Conservation (phyloP, 2,797 vertebrate species). For the Sardinella longiceps region DNA sequence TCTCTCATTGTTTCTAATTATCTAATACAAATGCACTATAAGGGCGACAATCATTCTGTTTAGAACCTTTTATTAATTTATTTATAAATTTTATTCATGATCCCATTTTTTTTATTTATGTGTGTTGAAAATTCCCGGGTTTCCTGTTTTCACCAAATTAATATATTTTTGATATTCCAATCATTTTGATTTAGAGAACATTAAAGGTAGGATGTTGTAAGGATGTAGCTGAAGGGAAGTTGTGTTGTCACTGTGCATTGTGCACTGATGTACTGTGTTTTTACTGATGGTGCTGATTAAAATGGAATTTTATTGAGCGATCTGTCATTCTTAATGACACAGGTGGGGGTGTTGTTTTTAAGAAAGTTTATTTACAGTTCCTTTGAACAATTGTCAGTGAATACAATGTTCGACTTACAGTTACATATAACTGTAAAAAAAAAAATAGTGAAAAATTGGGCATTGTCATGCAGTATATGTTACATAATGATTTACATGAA, state of each 20-base stretch:
- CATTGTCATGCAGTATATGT: conserved; percentile 69
- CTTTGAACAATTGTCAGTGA: conserved; percentile 62
- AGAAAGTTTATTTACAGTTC: conserved; percentile 80
- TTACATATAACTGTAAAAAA: conserved; percentile 58
- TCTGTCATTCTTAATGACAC: not conserved
- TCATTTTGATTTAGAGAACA: not conserved
- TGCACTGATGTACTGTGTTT: too few species aligned
- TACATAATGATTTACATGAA: conserved; percentile 55
- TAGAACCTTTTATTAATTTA: not conserved
- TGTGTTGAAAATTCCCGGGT: not conserved
- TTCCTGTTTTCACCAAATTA: not conserved
- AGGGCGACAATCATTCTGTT: not conserved
- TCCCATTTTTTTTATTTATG: not conserved
- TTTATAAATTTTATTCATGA: not conserved
- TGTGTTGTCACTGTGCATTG: not conserved
- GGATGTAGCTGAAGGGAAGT: not conserved
- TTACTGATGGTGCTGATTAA: too few species aligned
- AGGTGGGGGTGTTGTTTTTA: conserved; percentile 53
- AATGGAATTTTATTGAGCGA: not conserved
- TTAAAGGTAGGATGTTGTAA: not conserved
- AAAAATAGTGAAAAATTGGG: conserved; percentile 49
- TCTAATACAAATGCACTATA: not conserved
- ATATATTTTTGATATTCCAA: not conserved
- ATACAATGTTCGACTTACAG: conserved; percentile 71
- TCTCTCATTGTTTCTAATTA: too few species aligned